Conservation (phyloP, 1,140 invertebrate species). For the Leptestheria dahalacensis region DNA sequence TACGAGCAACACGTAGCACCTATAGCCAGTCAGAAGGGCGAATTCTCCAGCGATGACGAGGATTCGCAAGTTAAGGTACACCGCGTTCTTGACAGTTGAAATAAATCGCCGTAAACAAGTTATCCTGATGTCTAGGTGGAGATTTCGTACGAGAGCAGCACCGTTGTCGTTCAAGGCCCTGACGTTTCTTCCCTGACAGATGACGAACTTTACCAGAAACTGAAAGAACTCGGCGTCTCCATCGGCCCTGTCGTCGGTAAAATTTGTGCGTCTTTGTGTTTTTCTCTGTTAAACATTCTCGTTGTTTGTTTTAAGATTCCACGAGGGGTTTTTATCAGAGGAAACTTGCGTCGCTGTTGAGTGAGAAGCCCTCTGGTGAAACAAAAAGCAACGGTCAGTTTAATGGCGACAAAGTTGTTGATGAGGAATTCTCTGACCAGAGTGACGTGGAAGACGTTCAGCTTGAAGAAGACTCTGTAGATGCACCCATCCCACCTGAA, state of each 20-base stretch:
- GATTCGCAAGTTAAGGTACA: neutral
- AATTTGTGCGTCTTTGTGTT: neutral
- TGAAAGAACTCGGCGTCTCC: conserved; percentile 15
- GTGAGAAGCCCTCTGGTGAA: neutral
- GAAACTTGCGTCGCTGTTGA: conserved; percentile 14
- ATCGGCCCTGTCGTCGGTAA: conserved; percentile 19
- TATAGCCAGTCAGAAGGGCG: conserved; percentile 3
- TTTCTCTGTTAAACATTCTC: neutral
- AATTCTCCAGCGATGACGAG: conserved; percentile 17
- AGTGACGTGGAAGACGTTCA: neutral
- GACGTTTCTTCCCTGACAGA: conserved; percentile 13
- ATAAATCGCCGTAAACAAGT: neutral
- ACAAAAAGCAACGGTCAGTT: neutral
- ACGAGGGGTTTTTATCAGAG: conserved; percentile 14
- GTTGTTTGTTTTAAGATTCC: too few relatives aligned
- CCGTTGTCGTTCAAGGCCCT: conserved; percentile 8
- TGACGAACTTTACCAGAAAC: conserved; percentile 17
- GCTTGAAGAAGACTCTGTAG: conserved; percentile 1
- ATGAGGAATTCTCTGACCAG: neutral
- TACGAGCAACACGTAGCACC: conserved; percentile 17
- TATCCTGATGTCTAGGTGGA: neutral
- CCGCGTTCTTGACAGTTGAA: neutral
- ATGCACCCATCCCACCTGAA: neutral
- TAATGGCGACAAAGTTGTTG: conserved; percentile 2
- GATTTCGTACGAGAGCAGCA: conserved; percentile 2